A percentile compares a stretch with the other conserved stretches of the same genome.
Conservation (phyloP, 2,797 vertebrate genomes). For the Neomorphus geoffroyi region DNA sequence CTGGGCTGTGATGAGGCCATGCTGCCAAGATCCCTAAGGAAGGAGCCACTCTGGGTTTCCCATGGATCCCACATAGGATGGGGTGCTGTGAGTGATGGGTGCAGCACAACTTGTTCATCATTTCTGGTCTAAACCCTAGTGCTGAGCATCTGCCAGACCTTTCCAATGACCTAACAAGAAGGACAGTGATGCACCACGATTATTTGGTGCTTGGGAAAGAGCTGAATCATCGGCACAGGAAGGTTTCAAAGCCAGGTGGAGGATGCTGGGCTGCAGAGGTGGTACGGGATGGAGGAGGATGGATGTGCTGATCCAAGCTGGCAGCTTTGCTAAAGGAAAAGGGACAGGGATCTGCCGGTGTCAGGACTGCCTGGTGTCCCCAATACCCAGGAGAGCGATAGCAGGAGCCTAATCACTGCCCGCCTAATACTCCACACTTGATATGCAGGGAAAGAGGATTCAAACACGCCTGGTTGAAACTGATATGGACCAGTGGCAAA, state of each 20-base stretch:
- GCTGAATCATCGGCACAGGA: not conserved
- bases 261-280: not conserved
- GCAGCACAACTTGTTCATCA: fast-evolving
- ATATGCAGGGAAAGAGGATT: fast-evolving
- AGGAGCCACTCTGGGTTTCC: not conserved
- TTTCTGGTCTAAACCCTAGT: not conserved
- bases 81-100: not conserved
- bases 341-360: fast-evolving
- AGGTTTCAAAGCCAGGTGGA: fast-evolving
- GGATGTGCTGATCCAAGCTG: fast-evolving
- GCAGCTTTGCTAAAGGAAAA: not conserved
- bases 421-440: fast-evolving
- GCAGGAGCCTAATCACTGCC: not conserved
- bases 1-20: not conserved
- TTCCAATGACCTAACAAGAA: not conserved
- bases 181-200: not conserved
- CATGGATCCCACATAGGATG: not conserved
- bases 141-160: not conserved
- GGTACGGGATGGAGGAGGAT: not conserved
- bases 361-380: fast-evolving
- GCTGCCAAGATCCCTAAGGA: not conserved
- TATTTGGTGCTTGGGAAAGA: not conserved
- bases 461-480: fast-evolving
- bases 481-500: fast-evolving
- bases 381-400: fast-evolving